A percentile compares a stretch with the other conserved stretches of the same genome.
Conservation (phyloP, 2,888 invertebrate genomes). For the Eristalis tenax region DNA sequence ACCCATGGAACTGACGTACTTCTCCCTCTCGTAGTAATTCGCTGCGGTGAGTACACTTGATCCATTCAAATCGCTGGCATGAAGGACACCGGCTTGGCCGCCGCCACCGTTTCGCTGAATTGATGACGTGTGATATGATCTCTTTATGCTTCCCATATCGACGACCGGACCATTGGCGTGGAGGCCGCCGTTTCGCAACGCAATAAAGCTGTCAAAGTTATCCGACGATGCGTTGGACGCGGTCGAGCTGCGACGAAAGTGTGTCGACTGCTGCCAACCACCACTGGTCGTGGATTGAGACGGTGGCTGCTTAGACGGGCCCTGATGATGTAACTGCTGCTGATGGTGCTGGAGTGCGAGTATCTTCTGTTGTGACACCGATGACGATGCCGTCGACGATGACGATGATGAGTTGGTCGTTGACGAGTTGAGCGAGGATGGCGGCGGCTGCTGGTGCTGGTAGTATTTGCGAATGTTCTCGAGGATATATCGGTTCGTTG, state of each 20-base stretch:
- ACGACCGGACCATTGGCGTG: background rate
- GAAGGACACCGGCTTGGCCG: background rate
- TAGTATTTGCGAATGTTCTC: constrained; percentile 80
- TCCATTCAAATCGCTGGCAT: constrained; percentile 40
- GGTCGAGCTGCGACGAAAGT: constrained; percentile 77
- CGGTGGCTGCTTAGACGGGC: constrained; percentile 53
- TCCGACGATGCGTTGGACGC: constrained; percentile 79
- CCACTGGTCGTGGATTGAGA: background rate
- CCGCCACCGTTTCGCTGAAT: constrained; percentile 33
- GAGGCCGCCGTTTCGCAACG: constrained; percentile 74
- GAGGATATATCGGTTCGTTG: constrained; percentile 77
- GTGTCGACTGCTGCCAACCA: background rate
- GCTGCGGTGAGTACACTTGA: constrained; percentile 34
- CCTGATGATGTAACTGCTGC: constrained; percentile 52
- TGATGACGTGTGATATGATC: constrained; percentile 56
- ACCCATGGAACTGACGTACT: constrained; percentile 27
- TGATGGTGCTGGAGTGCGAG: constrained; percentile 68
- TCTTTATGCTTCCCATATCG: constrained; percentile 38
- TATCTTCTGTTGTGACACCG: constrained; percentile 76
- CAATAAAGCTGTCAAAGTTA: constrained; percentile 79
- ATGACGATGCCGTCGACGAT: constrained; percentile 78
- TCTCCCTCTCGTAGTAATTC: constrained; percentile 48
- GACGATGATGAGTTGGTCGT: constrained; percentile 74
- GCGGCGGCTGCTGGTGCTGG: constrained; percentile 76
- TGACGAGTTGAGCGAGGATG: constrained; percentile 77